Conservation (phyloP, 2,797 vertebrate genomes). For the Peromyscus eremicus region DNA sequence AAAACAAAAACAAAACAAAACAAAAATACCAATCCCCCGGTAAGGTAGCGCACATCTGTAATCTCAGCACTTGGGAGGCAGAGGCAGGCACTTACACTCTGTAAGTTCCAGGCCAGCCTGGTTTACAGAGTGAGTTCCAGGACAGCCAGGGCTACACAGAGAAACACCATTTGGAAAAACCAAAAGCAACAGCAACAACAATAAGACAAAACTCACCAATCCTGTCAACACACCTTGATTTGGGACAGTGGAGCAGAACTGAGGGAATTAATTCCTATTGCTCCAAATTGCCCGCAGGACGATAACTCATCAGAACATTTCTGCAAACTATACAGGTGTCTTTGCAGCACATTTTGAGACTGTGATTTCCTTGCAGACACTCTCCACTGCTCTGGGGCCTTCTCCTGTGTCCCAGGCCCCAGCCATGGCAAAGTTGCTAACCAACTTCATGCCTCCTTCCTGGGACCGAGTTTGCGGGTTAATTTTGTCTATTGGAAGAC, state of each 20-base stretch:
- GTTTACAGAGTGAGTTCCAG: background rate
- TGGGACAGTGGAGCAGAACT: background rate
- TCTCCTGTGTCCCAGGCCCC: background rate
- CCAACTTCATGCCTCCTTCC: background rate
- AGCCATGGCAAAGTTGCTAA: background rate
- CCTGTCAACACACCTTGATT: background rate
- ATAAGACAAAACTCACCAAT: background rate
- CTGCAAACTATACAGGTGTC: background rate
- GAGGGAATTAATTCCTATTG: background rate
- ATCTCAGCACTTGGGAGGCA: background rate
- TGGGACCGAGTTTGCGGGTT: background rate
- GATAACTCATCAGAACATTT: background rate
- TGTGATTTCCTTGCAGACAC: background rate
- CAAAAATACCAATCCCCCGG: no score
- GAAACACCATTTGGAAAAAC: background rate
- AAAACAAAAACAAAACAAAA: background rate
- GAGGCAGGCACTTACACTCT: background rate
- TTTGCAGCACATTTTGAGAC: background rate
- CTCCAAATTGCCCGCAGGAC: background rate
- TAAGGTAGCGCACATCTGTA: no score
- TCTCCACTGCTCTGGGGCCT: background rate
- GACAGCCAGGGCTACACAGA: background rate
- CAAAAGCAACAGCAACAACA: background rate
- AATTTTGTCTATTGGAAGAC: background rate
- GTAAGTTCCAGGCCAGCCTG: background rate